Evolutionary conservation across 2,113 vertebrate species (phyloP).

Genomic region (Pteronura brasiliensis): DNA sequence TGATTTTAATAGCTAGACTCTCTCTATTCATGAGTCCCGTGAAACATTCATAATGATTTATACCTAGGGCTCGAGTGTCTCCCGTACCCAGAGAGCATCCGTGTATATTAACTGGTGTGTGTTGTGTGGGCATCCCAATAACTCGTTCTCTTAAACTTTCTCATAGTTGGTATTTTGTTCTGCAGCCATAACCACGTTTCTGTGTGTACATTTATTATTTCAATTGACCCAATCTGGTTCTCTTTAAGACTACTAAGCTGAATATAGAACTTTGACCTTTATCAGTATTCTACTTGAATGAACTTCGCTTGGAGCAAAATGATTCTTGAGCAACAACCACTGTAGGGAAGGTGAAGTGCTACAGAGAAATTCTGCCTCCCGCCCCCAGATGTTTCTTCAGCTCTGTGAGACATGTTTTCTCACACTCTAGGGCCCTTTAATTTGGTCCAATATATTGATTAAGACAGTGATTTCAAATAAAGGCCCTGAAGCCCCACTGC

Average conservation of each 20-base stretch:
- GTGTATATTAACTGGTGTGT: not conserved
- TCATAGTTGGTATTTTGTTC: not conserved
- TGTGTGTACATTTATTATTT: conserved; percentile 14
- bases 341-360: not conserved
- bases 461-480: not conserved
- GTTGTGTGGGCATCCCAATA: not conserved
- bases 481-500: not conserved
- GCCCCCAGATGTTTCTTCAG: not conserved
- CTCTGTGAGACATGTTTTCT: not conserved
- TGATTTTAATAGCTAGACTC: conserved; percentile 34
- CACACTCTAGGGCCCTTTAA: not conserved
- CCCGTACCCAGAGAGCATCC: not conserved
- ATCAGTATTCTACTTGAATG: not conserved
- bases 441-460: not conserved
- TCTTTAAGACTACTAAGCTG: conserved; percentile 4
- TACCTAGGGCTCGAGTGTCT: not conserved
- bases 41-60: not conserved
- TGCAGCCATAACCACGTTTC: not conserved
- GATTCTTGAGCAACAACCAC: not conserved
- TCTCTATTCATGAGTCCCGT: not conserved
- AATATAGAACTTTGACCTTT: conserved; percentile 10
- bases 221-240: not conserved
- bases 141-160: not conserved
- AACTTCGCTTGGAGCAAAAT: not conserved
- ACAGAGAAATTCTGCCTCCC: rapidly evolving